Evolutionary conservation across 2,888 invertebrate genomes (phyloP), one percentile per base, ranked within the genome.

Genomic region (Drosophila leonis): DNA sequence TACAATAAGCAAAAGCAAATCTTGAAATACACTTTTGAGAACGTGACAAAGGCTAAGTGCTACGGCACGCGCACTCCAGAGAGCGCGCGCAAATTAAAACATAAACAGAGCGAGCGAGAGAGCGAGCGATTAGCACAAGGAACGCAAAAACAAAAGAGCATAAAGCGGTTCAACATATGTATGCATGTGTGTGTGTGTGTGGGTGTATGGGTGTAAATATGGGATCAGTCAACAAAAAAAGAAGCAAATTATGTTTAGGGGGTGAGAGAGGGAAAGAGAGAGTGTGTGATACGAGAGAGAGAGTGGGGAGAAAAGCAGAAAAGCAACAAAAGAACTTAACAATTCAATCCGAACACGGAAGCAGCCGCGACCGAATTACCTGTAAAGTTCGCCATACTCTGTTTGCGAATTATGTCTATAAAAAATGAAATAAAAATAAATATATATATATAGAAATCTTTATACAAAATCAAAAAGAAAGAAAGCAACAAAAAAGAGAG

Each of bases 361-460:
- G 63, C 62, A 68, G 42, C 75, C 78, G 82, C 85, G 82, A 83
- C 88, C 91, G 90, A 91, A 90, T 92, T 92, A 92, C 92, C 92
- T 92, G 88, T 78, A 78, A 87, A 76, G 81, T 72, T 79, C 83
- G 90, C 90, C 80, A 92, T 92, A 91, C 92, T 92, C 91, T 91
- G 92, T 88, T 92, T 93, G 91, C 92, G 93, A 91, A 92, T 92
- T 87, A 92, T 85, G 82, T 90, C 93, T 93, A 93, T 90, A 93
- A 92, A 91, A 90, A 90, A 88, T 72, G 48, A 65, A 67, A 81
- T 20, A 66, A 73, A 65, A 64, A 68, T 15, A 52, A 20, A 35
- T 8, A 44, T 44, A 51, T 66, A 59, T 48, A 65, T 70, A 69
- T 65, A 80, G 82, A 79, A 78, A 82, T 73, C 27, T 55, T 55